Percentiles rank a stretch among this genome's conserved stretches.
Evolutionary conservation across 2,888 invertebrate species (phyloP).

Genomic region (Xylota segnis): DNA sequence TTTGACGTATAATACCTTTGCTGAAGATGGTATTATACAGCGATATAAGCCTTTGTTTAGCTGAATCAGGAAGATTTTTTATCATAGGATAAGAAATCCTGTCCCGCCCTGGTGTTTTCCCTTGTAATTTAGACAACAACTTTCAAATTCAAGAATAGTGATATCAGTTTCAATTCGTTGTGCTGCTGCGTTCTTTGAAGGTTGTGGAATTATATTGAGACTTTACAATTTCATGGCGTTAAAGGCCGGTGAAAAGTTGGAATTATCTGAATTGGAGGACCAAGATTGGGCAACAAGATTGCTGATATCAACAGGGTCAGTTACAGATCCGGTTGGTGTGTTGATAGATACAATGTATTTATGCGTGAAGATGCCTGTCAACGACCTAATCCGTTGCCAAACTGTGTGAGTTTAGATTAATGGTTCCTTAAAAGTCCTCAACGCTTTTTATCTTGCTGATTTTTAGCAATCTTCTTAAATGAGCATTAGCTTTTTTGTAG

Average conservation of each 20-base stretch:
- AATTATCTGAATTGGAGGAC: conserved; percentile 2
- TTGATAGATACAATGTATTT: no score
- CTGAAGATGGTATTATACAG: conserved; percentile 1
- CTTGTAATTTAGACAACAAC: neutral
- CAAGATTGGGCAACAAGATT: neutral
- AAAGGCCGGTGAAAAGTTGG: conserved; percentile 2
- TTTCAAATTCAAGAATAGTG: conserved; percentile 7
- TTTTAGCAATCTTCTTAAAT: conserved; percentile 12
- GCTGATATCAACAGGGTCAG: neutral
- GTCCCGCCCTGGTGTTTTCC: conserved; percentile 3
- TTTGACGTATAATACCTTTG: neutral
- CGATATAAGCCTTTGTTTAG: neutral
- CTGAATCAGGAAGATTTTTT: neutral
- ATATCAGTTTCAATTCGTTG: neutral
- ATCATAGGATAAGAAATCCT: neutral
- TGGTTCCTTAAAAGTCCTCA: neutral
- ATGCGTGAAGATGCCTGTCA: neutral
- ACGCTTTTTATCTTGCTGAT: neutral
- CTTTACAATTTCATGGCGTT: neutral
- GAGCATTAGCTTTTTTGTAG: conserved; percentile 22
- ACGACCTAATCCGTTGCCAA: neutral
- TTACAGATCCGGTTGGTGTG: no score
- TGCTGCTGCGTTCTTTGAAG: neutral
- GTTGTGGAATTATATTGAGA: conserved; percentile 5
- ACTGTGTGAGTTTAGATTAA: conserved; percentile 3